A percentile compares a stretch with the other conserved stretches of the same genome.
Conservation (phyloP, 2,888 invertebrate genomes). For the Plagodis pulveraria region DNA sequence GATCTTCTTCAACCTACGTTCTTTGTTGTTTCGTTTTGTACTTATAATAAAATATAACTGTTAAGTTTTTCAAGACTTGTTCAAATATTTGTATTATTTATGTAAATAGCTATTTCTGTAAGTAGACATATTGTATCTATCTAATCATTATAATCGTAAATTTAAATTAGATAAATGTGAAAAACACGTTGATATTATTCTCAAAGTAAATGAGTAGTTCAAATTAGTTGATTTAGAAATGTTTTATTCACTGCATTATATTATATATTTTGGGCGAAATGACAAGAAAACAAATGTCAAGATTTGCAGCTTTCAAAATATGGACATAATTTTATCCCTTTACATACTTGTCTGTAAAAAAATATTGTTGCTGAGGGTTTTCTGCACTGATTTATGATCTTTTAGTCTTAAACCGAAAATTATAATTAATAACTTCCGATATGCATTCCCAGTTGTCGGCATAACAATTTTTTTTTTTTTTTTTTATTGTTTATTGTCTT, state of each 20-base stretch:
- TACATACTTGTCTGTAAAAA: too few relatives aligned
- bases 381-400: too few relatives aligned
- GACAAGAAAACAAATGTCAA: not conserved
- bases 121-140: conserved; percentile 66
- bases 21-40: conserved; percentile 76
- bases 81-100: conserved; percentile 80
- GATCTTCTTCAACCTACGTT: conserved; percentile 8
- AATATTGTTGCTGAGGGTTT: too few relatives aligned
- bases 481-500: too few relatives aligned
- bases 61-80: conserved; percentile 81
- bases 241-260: not conserved
- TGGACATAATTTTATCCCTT: too few relatives aligned
- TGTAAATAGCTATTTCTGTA: conserved; percentile 72
- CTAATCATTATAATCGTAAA: conserved; percentile 23
- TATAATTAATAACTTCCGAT: too few relatives aligned
- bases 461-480: too few relatives aligned
- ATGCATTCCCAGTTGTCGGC: too few relatives aligned
- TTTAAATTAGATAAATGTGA: conserved; percentile 65
- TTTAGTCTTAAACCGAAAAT: too few relatives aligned
- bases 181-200: conserved; percentile 57
- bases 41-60: conserved; percentile 65
- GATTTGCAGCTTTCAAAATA: too few relatives aligned
- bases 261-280: conserved; percentile 1
- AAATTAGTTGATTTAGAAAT: conserved; percentile 67
- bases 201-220: conserved; percentile 58